phyloP scores from a whole-genome alignment of 2,113 vertebrate species.

The Stictonetta naevosa region DNA sequence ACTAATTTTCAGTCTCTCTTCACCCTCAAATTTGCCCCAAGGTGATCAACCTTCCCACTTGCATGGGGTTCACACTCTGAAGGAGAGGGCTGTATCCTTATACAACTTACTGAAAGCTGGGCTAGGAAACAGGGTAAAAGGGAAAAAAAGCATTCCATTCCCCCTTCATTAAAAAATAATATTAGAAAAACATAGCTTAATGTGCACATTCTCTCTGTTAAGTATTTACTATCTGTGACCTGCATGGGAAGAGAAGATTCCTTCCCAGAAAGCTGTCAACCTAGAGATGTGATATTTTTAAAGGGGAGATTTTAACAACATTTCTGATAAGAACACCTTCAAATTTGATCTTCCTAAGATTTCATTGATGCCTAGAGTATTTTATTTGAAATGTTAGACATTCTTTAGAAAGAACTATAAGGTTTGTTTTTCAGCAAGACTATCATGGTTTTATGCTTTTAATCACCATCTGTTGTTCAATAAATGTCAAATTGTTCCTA shows the following conservation, averaged over 20 bases:
- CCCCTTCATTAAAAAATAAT: background rate
- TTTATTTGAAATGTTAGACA: constrained; percentile 72
- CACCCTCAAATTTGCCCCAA: background rate
- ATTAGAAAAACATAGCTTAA: constrained; percentile 49
- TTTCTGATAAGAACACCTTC: constrained; percentile 64
- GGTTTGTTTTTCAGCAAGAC: constrained; percentile 68
- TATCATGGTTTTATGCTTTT: constrained; percentile 79
- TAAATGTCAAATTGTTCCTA: constrained; percentile 80
- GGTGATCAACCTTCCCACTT: background rate
- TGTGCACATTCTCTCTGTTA: background rate
- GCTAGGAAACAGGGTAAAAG: background rate
- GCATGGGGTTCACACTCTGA: background rate
- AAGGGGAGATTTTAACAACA: constrained; percentile 63
- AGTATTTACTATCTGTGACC: constrained; percentile 61
- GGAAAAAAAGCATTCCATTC: background rate
- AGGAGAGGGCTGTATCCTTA: background rate
- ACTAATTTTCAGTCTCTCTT: background rate
- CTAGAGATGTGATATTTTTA: constrained; percentile 62
- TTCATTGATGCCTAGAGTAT: constrained; percentile 67
- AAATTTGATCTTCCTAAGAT: constrained; percentile 62
- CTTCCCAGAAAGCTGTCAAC: constrained; percentile 60
- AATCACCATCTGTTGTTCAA: constrained; percentile 82
- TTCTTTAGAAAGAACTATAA: constrained; percentile 50
- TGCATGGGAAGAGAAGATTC: constrained; percentile 46
- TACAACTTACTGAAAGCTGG: background rate